Percentiles rank a stretch among this genome's conserved stretches.
Conservation (phyloP, 2,888 invertebrate genomes). For the Tetheella fluctuosa region DNA sequence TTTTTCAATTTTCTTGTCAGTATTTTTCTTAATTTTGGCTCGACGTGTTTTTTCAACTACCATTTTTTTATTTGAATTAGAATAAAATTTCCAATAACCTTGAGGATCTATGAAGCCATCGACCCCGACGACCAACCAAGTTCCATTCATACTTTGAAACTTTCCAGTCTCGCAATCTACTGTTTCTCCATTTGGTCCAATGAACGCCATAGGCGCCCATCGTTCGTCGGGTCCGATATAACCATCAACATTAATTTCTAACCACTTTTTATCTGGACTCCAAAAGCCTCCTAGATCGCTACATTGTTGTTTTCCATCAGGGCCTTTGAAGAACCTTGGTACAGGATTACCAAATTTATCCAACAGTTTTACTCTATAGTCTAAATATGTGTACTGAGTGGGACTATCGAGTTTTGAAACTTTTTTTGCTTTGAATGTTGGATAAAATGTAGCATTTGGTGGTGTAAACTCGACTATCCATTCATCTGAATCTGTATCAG, state of each 20-base stretch:
- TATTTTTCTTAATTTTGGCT: constrained; percentile 22
- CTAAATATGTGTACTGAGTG: constrained; percentile 70
- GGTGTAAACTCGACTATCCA: constrained; percentile 80
- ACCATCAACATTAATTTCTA: constrained; percentile 73
- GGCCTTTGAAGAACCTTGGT: constrained; percentile 71
- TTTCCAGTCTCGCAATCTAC: constrained; percentile 67
- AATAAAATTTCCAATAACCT: constrained; percentile 66
- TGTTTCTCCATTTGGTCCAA: constrained; percentile 65
- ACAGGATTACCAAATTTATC: constrained; percentile 71
- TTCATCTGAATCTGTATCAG: constrained; percentile 75
- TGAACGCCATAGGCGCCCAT: constrained; percentile 69
- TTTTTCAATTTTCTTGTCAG: constrained; percentile 39
- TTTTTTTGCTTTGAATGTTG: constrained; percentile 61
- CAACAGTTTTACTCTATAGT: constrained; percentile 68
- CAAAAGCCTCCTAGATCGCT: constrained; percentile 80
- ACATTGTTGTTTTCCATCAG: constrained; percentile 72
- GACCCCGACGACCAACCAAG: constrained; percentile 67
- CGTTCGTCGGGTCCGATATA: constrained; percentile 67
- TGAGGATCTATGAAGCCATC: constrained; percentile 69
- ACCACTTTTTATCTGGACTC: constrained; percentile 68
- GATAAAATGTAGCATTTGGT: constrained; percentile 67
- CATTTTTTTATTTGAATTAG: constrained; percentile 49
- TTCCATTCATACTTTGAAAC: constrained; percentile 60
- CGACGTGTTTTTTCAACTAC: constrained; percentile 27
- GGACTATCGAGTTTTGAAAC: constrained; percentile 47